phyloP scores from a whole-genome alignment of 2,797 vertebrate species.

The Rhinoraja longicauda region DNA sequence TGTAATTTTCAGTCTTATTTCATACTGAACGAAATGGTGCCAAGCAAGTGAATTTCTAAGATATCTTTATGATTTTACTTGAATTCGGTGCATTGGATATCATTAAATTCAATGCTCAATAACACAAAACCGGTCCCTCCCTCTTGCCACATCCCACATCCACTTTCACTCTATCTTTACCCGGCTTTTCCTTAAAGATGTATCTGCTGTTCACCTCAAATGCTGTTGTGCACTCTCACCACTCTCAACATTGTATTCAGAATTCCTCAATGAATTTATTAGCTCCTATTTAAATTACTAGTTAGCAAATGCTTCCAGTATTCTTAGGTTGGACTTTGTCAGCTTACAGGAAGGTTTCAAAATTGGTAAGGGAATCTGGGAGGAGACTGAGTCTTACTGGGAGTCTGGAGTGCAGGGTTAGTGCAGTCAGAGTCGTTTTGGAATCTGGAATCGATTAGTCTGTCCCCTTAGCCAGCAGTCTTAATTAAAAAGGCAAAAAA shows the following conservation, averaged over 20 bases:
- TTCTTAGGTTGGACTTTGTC: background rate
- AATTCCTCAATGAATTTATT: background rate
- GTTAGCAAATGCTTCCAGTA: background rate
- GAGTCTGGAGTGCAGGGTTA: background rate
- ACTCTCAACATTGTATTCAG: background rate
- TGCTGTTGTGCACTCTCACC: background rate
- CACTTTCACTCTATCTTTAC: background rate
- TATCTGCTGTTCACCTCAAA: background rate
- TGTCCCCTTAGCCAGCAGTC: background rate
- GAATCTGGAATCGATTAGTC: conserved; percentile 25
- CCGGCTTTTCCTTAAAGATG: background rate
- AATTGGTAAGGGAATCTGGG: background rate
- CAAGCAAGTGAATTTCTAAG: too few relatives aligned
- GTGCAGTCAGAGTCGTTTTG: background rate
- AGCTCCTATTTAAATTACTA: background rate
- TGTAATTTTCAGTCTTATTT: too few relatives aligned
- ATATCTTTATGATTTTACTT: background rate
- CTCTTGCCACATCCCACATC: background rate
- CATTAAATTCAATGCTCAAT: background rate
- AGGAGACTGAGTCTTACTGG: background rate
- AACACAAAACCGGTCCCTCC: background rate
- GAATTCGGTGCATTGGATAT: background rate
- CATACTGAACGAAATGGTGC: too few relatives aligned
- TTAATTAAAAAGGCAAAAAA: conserved; percentile 31
- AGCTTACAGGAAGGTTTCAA: background rate